A percentile compares a stretch with the other conserved stretches of the same genome.
phyloP scores from a whole-genome alignment of 2,797 vertebrate species.

The Lacerta viridis region DNA sequence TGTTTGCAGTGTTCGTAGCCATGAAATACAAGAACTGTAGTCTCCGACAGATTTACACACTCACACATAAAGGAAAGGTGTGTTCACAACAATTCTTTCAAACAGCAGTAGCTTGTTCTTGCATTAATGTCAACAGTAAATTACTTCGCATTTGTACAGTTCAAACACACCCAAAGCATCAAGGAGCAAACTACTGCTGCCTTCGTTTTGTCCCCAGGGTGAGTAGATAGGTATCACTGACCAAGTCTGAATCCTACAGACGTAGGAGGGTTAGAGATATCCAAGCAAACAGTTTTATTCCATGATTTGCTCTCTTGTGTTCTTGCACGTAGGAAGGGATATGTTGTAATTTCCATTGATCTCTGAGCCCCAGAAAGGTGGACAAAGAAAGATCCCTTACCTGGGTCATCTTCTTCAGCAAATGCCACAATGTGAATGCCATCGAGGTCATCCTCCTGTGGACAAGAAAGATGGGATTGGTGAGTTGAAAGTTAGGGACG shows the following conservation, averaged over 20 bases:
- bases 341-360: neutral
- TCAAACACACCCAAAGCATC: too few relatives aligned
- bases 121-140: neutral
- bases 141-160: neutral
- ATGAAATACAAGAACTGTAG: neutral
- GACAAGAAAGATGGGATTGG: conserved; percentile 49
- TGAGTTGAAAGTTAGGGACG: neutral
- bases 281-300: neutral
- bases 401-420: conserved; percentile 96
- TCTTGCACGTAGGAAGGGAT: too few relatives aligned
- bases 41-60: neutral
- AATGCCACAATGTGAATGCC: conserved; percentile 98
- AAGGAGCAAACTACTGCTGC: neutral
- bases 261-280: neutral
- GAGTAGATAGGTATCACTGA: neutral
- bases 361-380: neutral
- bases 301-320: neutral
- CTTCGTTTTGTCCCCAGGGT: neutral
- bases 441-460: conserved; percentile 94
- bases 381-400: conserved; percentile 76
- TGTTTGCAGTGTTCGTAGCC: neutral
- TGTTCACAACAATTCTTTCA: neutral
- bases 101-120: neutral
- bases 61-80: neutral
- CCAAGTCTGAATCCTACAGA: neutral